phyloP scores from a whole-genome alignment of 2,797 vertebrate species.

The Schizopygopsis malacanthus region DNA sequence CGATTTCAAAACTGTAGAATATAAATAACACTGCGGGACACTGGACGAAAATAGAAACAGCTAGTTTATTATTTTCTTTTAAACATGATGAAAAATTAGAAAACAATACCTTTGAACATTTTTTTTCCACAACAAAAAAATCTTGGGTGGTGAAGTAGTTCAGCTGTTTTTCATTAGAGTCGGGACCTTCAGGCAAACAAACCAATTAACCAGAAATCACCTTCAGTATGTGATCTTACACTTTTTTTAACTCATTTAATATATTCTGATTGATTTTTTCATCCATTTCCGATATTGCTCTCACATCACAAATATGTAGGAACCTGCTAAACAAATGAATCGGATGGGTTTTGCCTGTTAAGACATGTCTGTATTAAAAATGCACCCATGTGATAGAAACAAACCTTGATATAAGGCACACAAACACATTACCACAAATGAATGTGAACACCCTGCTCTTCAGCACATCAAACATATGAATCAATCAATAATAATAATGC shows the following conservation, averaged over 20 bases:
- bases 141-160: neutral
- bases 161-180: neutral
- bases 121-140: conserved; percentile 11
- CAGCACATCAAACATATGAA: conserved; percentile 58
- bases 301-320: neutral
- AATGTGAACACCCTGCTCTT: conserved; percentile 64
- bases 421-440: conserved; percentile 82
- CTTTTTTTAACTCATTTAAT: neutral
- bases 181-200: neutral
- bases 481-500: conserved; percentile 74
- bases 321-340: conserved; percentile 2
- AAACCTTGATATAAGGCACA: conserved; percentile 85
- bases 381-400: conserved; percentile 58
- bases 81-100: conserved; percentile 83
- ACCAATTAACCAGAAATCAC: conserved; percentile 2
- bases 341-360: neutral
- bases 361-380: neutral
- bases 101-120: conserved; percentile 82
- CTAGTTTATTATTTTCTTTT: conserved; percentile 86
- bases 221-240: neutral
- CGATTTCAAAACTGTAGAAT: neutral
- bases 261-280: neutral
- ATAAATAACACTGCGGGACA: neutral
- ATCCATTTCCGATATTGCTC: neutral
- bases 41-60: conserved; percentile 80